phyloP scores from a whole-genome alignment of 2,888 invertebrate genomes.

The Limenitis camilla region DNA sequence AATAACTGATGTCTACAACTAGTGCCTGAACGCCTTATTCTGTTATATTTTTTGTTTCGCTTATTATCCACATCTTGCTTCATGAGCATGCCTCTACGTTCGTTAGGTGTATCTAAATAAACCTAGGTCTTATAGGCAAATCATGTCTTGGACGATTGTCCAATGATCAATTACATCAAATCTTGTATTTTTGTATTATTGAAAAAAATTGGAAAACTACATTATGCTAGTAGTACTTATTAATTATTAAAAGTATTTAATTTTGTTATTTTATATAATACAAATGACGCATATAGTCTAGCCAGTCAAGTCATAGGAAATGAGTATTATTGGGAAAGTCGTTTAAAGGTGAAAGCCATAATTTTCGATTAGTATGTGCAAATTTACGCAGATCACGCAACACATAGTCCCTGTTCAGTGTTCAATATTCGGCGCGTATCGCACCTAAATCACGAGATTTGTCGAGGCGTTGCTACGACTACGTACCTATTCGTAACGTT shows the following conservation, averaged over 20 bases:
- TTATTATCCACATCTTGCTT: constrained; percentile 24
- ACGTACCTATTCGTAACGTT: constrained; percentile 69
- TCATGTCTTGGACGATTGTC: too few relatives aligned
- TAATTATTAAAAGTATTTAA: too few relatives aligned
- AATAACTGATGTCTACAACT: constrained; percentile 58
- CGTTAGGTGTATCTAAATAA: too few relatives aligned
- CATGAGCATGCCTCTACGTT: not conserved
- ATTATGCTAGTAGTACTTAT: too few relatives aligned
- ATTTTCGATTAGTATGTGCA: constrained; percentile 65
- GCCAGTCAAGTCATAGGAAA: not conserved
- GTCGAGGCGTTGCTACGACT: constrained; percentile 64
- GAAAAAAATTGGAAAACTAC: too few relatives aligned
- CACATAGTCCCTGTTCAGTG: constrained; percentile 60
- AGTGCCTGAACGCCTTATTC: constrained; percentile 17
- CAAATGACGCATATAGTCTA: too few relatives aligned
- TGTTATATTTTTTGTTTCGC: constrained; percentile 25
- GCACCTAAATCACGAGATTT: constrained; percentile 73
- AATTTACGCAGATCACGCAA: constrained; percentile 69
- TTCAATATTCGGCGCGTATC: constrained; percentile 70
- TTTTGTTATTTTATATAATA: too few relatives aligned
- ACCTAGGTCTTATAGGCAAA: too few relatives aligned
- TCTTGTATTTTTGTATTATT: too few relatives aligned
- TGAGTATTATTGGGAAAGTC: constrained; percentile 22
- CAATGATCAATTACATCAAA: too few relatives aligned
- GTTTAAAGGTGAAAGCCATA: constrained; percentile 42